Evolutionary conservation across 2,797 vertebrate genomes (phyloP).

Genomic region (Malurus splendens): DNA sequence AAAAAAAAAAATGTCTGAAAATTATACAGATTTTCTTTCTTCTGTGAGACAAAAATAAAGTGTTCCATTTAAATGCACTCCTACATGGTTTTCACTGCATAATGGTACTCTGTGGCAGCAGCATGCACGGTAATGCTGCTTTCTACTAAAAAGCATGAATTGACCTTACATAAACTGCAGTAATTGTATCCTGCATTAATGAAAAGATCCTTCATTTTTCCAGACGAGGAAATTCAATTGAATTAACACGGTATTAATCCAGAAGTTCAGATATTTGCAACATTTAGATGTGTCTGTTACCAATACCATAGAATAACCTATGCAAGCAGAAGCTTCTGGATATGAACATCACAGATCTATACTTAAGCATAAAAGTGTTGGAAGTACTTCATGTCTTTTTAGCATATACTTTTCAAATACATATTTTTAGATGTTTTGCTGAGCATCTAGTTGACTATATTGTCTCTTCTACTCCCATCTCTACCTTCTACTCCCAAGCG

Average conservation of each 20-base stretch:
- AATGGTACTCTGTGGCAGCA: conserved; percentile 12
- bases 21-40: not conserved
- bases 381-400: not conserved
- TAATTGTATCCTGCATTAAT: conserved; percentile 36
- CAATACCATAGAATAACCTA: not conserved
- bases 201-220: conserved; percentile 42
- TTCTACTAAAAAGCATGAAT: conserved; percentile 33
- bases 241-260: conserved; percentile 31
- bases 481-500: not conserved
- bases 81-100: not conserved
- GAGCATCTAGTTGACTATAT: not conserved
- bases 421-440: not conserved
- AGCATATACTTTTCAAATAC: not conserved
- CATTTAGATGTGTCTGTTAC: not conserved
- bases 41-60: not conserved
- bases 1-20: not conserved
- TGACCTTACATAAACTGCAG: conserved; percentile 40
- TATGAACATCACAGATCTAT: not conserved
- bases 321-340: not conserved
- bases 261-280: conserved; percentile 12
- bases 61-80: not conserved
- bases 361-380: not conserved
- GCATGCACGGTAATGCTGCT: conserved; percentile 24
- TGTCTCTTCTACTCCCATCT: not conserved
- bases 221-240: conserved; percentile 33